Evolutionary conservation across 2,797 vertebrate species (phyloP), one percentile per base, ranked within the genome.

Genomic region (Malurus leucopterus): DNA sequence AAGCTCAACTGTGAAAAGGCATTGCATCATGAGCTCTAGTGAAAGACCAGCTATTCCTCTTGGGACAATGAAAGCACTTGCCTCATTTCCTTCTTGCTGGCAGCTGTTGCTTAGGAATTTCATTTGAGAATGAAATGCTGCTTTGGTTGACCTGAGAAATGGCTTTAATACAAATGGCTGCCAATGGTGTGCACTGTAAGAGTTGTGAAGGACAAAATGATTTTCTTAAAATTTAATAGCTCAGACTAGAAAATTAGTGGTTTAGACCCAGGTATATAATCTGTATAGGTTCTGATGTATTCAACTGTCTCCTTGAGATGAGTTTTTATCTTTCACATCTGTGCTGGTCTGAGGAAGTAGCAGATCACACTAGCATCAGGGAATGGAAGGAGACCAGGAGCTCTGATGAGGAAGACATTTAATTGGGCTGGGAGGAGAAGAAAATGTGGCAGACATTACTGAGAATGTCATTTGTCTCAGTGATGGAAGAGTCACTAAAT

Each of bases 101-200:
- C 92, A 93, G 89, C 85, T 91, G 71, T 76, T 91, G 77, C 76
- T 91, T 88, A 86, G 85, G 93, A 91, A 86, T 91, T 93, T 84
- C 11, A 4, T 84, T 34, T 84, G 71, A 79, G 64, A 73, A 74
- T 38, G 32, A 84, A 88, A 67, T 46, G 53, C 30, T 80, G 57
- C 54, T 89, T 72, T 47, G 24, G 43, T 63, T 91, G 74, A 82
- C 47, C 24, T 59, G 61, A 91, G 65, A 49, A 89, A 38, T 59
- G 54, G 54, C 38, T 76, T 89, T 81, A 63, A 14, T 73, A 40
- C 34, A 74, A 75, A 69, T 20, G 49, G 47, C n/a, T 4, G 2
- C 14, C 38, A 43, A 0, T 72, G 38, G 15, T 43, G 26, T 44
- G 64, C 3, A 10, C 53, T 70, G 5, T 46, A 21, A 64, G 13